These are phyloP conservation scores for Oedothorax gibbosus DNA, from an alignment of 1,140 invertebrate genomes.

Conservation along the genomic window DNA sequence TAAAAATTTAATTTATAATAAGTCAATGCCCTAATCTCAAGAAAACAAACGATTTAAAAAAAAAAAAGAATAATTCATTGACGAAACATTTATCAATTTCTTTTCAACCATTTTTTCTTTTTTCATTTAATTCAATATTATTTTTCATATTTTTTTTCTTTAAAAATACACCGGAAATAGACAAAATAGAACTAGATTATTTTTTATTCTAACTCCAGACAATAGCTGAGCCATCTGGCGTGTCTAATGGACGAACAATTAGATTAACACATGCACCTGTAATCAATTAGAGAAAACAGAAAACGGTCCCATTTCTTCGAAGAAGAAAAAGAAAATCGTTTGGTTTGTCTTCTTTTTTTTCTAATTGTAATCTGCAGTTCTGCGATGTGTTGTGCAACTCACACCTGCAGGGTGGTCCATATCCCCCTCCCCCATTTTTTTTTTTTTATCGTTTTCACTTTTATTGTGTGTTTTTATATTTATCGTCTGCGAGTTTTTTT, in stretches of 20 bases:
- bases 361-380: not conserved
- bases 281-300: slow-evolving; percentile 42
- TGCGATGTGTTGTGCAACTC: not conserved
- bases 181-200: no score
- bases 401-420: not conserved
- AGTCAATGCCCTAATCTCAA: no score
- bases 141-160: no score
- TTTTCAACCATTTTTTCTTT: no score
- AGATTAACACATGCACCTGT: slow-evolving; percentile 29
- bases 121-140: no score
- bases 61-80: no score
- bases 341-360: not conserved
- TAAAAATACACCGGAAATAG: no score
- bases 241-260: slow-evolving; percentile 29
- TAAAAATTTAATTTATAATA: no score
- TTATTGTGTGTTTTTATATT: not conserved
- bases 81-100: no score
- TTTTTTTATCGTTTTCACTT: slow-evolving; percentile 23
- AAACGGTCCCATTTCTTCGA: not conserved
- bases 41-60: no score
- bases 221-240: no score
- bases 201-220: no score
- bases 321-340: not conserved
- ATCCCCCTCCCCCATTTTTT: not conserved
- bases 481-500: slow-evolving; percentile 8